phyloP scores from a whole-genome alignment of 2,888 invertebrate genomes.

The Macaria notata region DNA sequence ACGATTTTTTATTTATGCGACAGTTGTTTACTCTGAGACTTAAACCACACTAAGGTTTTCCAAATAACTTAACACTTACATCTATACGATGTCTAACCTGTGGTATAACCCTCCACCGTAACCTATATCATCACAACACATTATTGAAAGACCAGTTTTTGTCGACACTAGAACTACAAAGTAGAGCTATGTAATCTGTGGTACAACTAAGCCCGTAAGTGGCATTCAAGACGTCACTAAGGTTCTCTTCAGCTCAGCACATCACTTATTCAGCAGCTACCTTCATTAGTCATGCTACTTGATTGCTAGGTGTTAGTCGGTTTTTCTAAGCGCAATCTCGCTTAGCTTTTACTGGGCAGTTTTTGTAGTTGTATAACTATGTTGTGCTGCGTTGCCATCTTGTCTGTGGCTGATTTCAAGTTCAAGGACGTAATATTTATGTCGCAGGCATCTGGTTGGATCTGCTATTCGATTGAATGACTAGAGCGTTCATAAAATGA shows the following conservation, averaged over 20 bases:
- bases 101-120: no score
- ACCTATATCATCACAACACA: no score
- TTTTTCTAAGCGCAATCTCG: slow-evolving; percentile 26
- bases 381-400: slow-evolving; percentile 19
- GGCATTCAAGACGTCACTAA: slow-evolving; percentile 26
- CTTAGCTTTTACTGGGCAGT: slow-evolving; percentile 24
- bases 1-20: no score
- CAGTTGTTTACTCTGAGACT: no score
- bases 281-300: slow-evolving; percentile 30
- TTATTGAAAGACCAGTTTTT: not conserved
- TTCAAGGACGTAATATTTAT: slow-evolving; percentile 29
- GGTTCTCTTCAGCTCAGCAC: slow-evolving; percentile 37
- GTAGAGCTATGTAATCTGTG: slow-evolving; percentile 16
- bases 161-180: not conserved
- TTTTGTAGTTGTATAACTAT: slow-evolving; percentile 27
- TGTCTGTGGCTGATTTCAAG: slow-evolving; percentile 19
- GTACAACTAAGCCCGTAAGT: slow-evolving; percentile 14
- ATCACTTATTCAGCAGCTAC: slow-evolving; percentile 32
- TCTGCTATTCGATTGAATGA: no score
- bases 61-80: no score
- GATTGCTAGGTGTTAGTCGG: slow-evolving; percentile 26
- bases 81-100: no score
- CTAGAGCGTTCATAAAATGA: no score
- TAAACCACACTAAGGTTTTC: no score
- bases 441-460: not conserved